Conservation (phyloP, 2,113 vertebrate genomes). For the Misgurnus mizolepis region DNA sequence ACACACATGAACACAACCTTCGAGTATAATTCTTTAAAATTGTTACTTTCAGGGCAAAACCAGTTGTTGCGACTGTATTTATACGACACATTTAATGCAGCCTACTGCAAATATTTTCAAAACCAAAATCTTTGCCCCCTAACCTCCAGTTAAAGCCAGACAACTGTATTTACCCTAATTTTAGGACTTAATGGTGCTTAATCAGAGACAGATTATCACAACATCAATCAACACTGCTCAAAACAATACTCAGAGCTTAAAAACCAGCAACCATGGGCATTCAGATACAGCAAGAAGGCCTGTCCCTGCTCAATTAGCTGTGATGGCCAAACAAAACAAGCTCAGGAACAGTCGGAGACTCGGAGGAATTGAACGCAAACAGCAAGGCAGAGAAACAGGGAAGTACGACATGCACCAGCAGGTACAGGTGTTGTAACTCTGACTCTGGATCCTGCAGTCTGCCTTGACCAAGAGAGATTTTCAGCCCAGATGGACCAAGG, state of each 20-base stretch:
- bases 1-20: conserved; percentile 11
- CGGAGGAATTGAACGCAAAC: conserved; percentile 55
- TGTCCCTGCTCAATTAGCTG: conserved; percentile 41
- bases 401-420: conserved; percentile 55
- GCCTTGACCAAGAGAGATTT: conserved; percentile 43
- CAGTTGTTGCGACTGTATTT: not conserved
- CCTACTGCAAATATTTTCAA: conserved; percentile 15
- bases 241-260: conserved; percentile 23
- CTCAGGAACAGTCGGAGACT: conserved; percentile 43
- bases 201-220: conserved; percentile 56
- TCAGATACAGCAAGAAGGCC: conserved; percentile 36
- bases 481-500: conserved; percentile 44
- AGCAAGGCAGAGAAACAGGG: conserved; percentile 37
- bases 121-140: not conserved
- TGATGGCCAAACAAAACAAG: conserved; percentile 56
- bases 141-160: conserved; percentile 21
- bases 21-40: conserved; percentile 30
- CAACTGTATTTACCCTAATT: not conserved
- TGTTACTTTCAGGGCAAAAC: not conserved
- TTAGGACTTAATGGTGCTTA: conserved; percentile 52
- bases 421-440: conserved; percentile 64
- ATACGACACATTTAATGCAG: not conserved
- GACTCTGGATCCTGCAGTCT: conserved; percentile 5
- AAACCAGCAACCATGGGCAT: conserved; percentile 28
- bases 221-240: conserved; percentile 53